Percentiles rank a stretch among this genome's conserved stretches.
These are phyloP conservation scores for Ornithoptera priamus DNA, from an alignment of 2,888 invertebrate species.

Conservation along the genomic window DNA sequence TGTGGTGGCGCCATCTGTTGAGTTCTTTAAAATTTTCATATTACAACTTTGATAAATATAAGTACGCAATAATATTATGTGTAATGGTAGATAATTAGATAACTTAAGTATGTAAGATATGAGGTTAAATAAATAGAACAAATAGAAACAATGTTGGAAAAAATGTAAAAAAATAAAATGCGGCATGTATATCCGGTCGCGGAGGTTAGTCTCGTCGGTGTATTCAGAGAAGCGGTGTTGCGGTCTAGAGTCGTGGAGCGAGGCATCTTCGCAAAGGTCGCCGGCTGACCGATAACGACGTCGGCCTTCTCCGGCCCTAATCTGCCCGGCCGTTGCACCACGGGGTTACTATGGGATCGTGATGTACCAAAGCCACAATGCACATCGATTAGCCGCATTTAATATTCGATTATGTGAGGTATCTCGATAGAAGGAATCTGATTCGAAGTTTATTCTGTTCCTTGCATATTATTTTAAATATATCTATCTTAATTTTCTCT, in stretches of 20 bases:
- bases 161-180: not conserved
- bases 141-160: too few relatives aligned
- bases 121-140: too few relatives aligned
- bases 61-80: too few relatives aligned
- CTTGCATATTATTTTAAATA: too few relatives aligned
- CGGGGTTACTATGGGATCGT: slow-evolving; percentile 30
- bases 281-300: slow-evolving; percentile 74
- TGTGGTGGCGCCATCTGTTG: too few relatives aligned
- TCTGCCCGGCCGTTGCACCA: slow-evolving; percentile 53
- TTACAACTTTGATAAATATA: too few relatives aligned
- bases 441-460: too few relatives aligned
- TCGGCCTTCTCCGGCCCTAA: slow-evolving; percentile 64
- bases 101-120: too few relatives aligned
- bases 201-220: slow-evolving; percentile 7
- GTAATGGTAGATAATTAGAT: too few relatives aligned
- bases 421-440: not conserved
- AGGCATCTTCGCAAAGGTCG: slow-evolving; percentile 70
- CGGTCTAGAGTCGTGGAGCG: slow-evolving; percentile 34
- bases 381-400: slow-evolving; percentile 29
- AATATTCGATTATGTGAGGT: slow-evolving; percentile 38
- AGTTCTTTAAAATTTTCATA: too few relatives aligned
- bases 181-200: not conserved
- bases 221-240: slow-evolving; percentile 24
- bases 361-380: slow-evolving; percentile 28
- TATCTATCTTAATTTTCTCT: too few relatives aligned